Evolutionary conservation across 2,888 invertebrate genomes (phyloP).

Genomic region (Dicranocentrus wangi): DNA sequence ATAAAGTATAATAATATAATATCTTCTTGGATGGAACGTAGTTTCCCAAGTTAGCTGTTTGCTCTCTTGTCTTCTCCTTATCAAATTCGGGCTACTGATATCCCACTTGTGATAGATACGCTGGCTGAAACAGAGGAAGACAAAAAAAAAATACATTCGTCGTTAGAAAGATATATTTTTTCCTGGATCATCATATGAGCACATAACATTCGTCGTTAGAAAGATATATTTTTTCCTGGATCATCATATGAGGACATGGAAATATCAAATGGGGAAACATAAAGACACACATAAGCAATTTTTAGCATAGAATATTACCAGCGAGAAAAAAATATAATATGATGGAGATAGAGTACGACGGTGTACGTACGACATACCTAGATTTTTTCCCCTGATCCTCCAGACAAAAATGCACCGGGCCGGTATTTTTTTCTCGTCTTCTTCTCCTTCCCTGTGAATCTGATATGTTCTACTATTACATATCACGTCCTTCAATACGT

Average conservation of each 20-base stretch:
- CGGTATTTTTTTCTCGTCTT: too few species aligned
- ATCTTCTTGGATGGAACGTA: background rate
- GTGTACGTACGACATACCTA: too few species aligned
- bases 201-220: background rate
- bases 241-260: too few species aligned
- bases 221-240: too few species aligned
- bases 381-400: background rate
- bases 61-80: background rate
- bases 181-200: too few species aligned
- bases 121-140: too few species aligned
- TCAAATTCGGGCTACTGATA: background rate
- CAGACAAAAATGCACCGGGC: too few species aligned
- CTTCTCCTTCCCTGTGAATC: too few species aligned
- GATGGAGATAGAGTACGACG: too few species aligned
- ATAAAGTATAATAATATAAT: conserved; percentile 8
- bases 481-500: conserved; percentile 3
- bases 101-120: background rate
- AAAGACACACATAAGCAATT: too few species aligned
- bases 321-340: too few species aligned
- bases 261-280: background rate
- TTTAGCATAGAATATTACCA: too few species aligned
- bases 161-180: background rate
- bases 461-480: background rate
- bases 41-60: background rate
- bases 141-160: background rate